phyloP scores from a whole-genome alignment of 2,888 invertebrate genomes.

The Labia minor region DNA sequence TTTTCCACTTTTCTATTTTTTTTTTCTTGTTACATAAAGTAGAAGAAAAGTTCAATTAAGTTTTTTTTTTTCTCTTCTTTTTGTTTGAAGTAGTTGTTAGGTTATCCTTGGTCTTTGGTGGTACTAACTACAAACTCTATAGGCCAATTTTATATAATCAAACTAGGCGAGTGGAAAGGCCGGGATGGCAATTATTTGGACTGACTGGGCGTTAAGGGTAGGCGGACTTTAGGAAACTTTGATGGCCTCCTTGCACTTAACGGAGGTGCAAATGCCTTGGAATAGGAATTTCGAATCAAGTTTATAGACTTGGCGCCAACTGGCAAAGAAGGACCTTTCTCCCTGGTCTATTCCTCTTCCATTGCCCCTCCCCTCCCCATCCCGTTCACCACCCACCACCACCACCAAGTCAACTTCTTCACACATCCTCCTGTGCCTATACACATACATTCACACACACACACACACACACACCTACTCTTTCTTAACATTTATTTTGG shows the following conservation, averaged over 20 bases:
- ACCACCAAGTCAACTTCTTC: too few relatives aligned
- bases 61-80: too few relatives aligned
- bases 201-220: not conserved
- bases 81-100: not conserved
- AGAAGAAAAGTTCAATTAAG: too few relatives aligned
- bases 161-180: not conserved
- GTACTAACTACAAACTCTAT: not conserved
- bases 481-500: not conserved
- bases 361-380: too few relatives aligned
- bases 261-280: not conserved
- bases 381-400: too few relatives aligned
- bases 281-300: conserved; percentile 1
- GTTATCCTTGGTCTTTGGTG: conserved; percentile 1
- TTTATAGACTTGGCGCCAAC: not conserved
- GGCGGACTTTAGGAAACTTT: conserved; percentile 7
- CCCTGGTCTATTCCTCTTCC: too few relatives aligned
- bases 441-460: too few relatives aligned
- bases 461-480: too few relatives aligned
- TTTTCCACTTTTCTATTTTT: too few relatives aligned
- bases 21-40: too few relatives aligned
- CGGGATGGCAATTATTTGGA: not conserved
- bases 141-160: not conserved
- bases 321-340: not conserved
- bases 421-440: too few relatives aligned
- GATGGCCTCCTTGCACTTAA: not conserved